These are phyloP conservation scores for Gymnorhina tibicen DNA, from an alignment of 2,113 vertebrate species.

Conservation along the genomic window DNA sequence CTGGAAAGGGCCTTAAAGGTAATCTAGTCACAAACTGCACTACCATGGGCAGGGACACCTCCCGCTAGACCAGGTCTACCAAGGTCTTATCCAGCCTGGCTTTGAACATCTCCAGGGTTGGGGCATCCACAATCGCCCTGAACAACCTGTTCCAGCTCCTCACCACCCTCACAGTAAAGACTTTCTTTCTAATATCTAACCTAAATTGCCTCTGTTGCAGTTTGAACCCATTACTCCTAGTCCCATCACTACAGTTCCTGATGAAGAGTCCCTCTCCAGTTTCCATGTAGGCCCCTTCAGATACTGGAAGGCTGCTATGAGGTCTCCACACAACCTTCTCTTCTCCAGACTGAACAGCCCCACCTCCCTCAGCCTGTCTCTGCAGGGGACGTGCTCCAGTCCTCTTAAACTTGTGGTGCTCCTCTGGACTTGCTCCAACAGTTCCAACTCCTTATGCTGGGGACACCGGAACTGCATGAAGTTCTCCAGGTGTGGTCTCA, in stretches of 20 bases:
- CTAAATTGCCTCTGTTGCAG: background rate
- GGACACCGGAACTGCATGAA: background rate
- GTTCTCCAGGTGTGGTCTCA: background rate
- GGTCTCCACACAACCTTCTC: background rate
- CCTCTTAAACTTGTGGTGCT: background rate
- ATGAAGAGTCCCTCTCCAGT: fast-evolving
- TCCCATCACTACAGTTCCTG: background rate
- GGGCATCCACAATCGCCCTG: background rate
- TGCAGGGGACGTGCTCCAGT: fast-evolving
- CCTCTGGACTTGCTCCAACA: background rate
- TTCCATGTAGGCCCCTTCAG: background rate
- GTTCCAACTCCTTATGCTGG: background rate
- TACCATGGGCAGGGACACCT: background rate
- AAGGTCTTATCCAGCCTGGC: background rate
- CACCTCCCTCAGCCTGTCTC: background rate
- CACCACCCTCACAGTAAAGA: background rate
- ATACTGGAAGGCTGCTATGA: fast-evolving
- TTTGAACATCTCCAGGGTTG: background rate
- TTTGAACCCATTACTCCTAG: background rate
- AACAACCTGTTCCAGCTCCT: background rate
- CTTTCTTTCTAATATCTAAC: background rate
- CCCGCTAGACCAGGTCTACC: background rate
- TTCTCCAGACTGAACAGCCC: background rate
- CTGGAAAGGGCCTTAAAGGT: too few species aligned
- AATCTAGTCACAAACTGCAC: too few species aligned